Evolutionary conservation across 1,140 invertebrate genomes (phyloP).

Genomic region (Globodera rostochiensis): DNA sequence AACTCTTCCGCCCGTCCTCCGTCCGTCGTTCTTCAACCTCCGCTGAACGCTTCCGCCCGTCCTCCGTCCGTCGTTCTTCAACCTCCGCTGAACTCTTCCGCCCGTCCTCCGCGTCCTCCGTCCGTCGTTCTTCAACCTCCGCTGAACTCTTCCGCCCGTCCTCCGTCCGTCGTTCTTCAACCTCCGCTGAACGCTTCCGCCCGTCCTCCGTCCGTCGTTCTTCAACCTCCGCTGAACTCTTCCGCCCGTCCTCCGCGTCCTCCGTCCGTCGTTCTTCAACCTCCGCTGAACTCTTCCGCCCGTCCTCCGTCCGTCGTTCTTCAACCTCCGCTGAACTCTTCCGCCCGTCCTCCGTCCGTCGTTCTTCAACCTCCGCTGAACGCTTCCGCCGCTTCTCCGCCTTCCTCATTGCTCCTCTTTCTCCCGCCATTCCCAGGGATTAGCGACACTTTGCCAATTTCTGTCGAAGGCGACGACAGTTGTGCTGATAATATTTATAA

Average conservation of each 20-base stretch:
- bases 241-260: too few species aligned
- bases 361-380: not conserved
- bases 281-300: not conserved
- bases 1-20: not conserved
- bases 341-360: conserved; percentile 3
- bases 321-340: not conserved
- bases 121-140: not conserved
- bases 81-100: not conserved
- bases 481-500: conserved; percentile 20
- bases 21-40: not conserved
- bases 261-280: not conserved
- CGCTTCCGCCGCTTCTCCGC: not conserved
- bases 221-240: not conserved
- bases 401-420: not conserved
- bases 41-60: not conserved
- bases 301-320: not conserved
- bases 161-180: not conserved
- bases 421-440: not conserved
- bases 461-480: conserved; percentile 14
- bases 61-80: not conserved
- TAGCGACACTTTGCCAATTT: not conserved
- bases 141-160: not conserved
- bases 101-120: too few species aligned
- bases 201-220: not conserved
- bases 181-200: not conserved